phyloP scores from a whole-genome alignment of 30 jellyfish, hydroid and myxozoan genomes.

The Aurelia coerulea region DNA sequence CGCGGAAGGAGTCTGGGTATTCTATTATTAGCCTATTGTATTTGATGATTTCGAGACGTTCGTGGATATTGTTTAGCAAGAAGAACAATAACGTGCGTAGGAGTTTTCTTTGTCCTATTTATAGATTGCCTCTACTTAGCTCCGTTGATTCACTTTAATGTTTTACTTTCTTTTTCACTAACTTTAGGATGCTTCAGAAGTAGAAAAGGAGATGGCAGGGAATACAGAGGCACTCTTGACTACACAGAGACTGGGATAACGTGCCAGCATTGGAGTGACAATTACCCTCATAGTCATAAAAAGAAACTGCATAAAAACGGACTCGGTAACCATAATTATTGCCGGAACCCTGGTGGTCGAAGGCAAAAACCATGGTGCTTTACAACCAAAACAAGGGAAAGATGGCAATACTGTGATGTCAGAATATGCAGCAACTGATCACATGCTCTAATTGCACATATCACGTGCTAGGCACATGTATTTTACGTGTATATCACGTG shows the following conservation, averaged over 20 bases:
- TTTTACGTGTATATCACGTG: slow-evolving; percentile 7
- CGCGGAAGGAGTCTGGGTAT: too few species aligned
- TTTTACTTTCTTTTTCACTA: not conserved
- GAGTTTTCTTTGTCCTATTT: too few species aligned
- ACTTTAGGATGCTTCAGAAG: slow-evolving; percentile 69
- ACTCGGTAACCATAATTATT: slow-evolving; percentile 76
- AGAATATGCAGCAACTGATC: slow-evolving; percentile 56
- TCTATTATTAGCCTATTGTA: too few species aligned
- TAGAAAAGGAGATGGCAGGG: slow-evolving; percentile 79
- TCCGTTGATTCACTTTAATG: too few species aligned
- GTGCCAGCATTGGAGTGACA: slow-evolving; percentile 91
- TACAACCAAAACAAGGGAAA: slow-evolving; percentile 68
- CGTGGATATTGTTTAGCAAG: too few species aligned
- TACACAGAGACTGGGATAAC: slow-evolving; percentile 92
- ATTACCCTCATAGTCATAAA: slow-evolving; percentile 85
- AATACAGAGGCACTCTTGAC: slow-evolving; percentile 90
- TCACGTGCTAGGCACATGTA: not conserved
- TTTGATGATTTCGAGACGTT: too few species aligned
- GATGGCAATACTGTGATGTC: slow-evolving; percentile 96
- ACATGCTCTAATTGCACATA: not conserved
- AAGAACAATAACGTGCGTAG: too few species aligned
- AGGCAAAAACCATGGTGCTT: slow-evolving; percentile 96
- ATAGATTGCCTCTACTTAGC: too few species aligned
- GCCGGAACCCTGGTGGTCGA: slow-evolving; percentile 97
- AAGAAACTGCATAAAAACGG: slow-evolving; percentile 77